phyloP scores from a whole-genome alignment of 2,888 invertebrate genomes.

The Stictocephala bisonia region DNA sequence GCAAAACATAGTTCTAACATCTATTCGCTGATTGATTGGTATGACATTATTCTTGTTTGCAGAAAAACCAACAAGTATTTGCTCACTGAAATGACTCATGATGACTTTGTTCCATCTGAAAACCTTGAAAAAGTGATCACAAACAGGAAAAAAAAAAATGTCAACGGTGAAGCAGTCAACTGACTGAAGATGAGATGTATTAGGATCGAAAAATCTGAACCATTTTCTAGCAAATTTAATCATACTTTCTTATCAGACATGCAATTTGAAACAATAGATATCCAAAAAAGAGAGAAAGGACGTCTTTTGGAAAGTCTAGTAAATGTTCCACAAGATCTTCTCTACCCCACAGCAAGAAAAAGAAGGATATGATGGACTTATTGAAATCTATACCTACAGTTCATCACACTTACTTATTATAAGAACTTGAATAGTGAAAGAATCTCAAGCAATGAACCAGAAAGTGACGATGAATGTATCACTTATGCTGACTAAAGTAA shows the following conservation, averaged over 20 bases:
- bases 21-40: constrained; percentile 34
- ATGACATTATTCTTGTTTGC: constrained; percentile 28
- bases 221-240: constrained; percentile 36
- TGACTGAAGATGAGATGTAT: constrained; percentile 40
- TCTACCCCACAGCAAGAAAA: constrained; percentile 41
- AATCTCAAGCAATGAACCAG: too few relatives aligned
- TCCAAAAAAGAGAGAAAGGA: constrained; percentile 20
- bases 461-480: constrained; percentile 6
- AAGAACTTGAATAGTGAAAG: constrained; percentile 16
- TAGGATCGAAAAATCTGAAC: constrained; percentile 25
- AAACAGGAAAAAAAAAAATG: constrained; percentile 23
- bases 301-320: constrained; percentile 10
- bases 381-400: constrained; percentile 28
- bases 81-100: constrained; percentile 24
- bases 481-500: neutral
- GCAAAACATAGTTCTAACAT: constrained; percentile 36
- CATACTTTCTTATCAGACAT: constrained; percentile 20
- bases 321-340: constrained; percentile 22
- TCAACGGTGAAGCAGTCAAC: constrained; percentile 5
- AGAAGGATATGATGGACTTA: constrained; percentile 33
- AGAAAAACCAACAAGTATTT: constrained; percentile 38
- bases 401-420: constrained; percentile 18
- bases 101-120: constrained; percentile 24
- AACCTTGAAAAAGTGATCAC: constrained; percentile 29
- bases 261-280: constrained; percentile 17